Percentiles rank a stretch among this genome's conserved stretches.
Evolutionary conservation across 2,888 invertebrate genomes (phyloP).

Genomic region (Heterodera filipjevi): DNA sequence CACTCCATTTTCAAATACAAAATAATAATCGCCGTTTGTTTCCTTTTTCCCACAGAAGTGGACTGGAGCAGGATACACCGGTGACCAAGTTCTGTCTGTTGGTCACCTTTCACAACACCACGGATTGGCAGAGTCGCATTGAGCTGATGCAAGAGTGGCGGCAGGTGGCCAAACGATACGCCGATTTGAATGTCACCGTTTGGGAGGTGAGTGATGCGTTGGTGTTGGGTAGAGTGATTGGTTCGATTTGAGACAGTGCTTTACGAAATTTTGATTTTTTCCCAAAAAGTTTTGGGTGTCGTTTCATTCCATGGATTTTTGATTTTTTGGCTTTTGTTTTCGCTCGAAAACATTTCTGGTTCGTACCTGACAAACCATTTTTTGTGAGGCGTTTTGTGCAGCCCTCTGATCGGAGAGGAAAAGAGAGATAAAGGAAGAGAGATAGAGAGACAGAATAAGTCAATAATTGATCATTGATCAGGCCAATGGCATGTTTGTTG

Average conservation of each 20-base stretch:
- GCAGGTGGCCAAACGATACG: constrained; percentile 46
- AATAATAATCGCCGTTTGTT: too few relatives aligned
- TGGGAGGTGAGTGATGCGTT: constrained; percentile 53
- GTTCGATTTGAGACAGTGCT: too few relatives aligned
- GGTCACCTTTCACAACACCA: constrained; percentile 56
- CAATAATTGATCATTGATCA: constrained; percentile 53
- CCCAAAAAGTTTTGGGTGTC: too few relatives aligned
- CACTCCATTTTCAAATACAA: too few relatives aligned
- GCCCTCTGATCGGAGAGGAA: not conserved
- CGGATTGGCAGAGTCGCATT: constrained; percentile 58
- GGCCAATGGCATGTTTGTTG: constrained; percentile 64
- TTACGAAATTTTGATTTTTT: too few relatives aligned
- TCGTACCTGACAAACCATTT: too few relatives aligned
- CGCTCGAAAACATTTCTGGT: too few relatives aligned
- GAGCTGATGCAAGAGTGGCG: constrained; percentile 59
- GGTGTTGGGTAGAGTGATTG: too few relatives aligned
- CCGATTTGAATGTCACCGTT: constrained; percentile 55
- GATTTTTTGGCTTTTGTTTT: too few relatives aligned
- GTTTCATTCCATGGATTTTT: too few relatives aligned
- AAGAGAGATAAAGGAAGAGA: not conserved
- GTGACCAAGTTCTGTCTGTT: constrained; percentile 53
- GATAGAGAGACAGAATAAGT: constrained; percentile 44
- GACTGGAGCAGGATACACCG: constrained; percentile 37
- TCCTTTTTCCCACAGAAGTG: constrained; percentile 33
- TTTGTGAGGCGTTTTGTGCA: too few relatives aligned